Percentiles rank a stretch among this genome's conserved stretches.
Conservation (phyloP, 1,140 invertebrate genomes). For the Protaetia brevitarsis region DNA sequence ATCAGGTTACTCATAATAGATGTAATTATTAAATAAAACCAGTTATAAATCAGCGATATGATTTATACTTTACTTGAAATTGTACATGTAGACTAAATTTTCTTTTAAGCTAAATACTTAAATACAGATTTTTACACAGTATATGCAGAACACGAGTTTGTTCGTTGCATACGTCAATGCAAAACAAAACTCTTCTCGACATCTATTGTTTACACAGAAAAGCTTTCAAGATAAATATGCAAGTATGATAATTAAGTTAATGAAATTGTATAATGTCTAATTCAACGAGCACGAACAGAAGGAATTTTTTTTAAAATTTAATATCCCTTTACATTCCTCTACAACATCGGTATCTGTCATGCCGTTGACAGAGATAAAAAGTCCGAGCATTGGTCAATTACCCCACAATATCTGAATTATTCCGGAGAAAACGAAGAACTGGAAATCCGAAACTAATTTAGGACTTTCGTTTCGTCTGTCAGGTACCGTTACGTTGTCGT, state of each 20-base stretch:
- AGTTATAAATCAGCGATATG: too few relatives aligned
- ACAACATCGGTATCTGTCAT: not conserved
- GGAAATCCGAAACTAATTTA: slow-evolving; percentile 16
- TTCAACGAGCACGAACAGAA: not conserved
- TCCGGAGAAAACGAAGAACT: slow-evolving; percentile 10
- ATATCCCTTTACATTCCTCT: not conserved
- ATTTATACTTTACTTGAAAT: too few relatives aligned
- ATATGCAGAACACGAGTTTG: too few relatives aligned
- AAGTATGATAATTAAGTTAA: not conserved
- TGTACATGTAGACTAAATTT: too few relatives aligned
- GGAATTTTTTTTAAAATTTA: not conserved
- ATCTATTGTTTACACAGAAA: not conserved
- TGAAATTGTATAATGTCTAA: not conserved
- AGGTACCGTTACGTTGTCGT: slow-evolving; percentile 9
- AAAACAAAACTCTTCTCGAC: not conserved
- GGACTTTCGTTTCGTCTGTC: slow-evolving; percentile 2
- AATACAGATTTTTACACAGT: too few relatives aligned
- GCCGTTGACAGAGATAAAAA: not conserved
- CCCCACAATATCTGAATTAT: slow-evolving; percentile 14
- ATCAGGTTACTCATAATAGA: too few relatives aligned
- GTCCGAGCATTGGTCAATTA: slow-evolving; percentile 7
- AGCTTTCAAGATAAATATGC: not conserved
- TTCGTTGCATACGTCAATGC: not conserved
- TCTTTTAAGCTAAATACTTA: too few relatives aligned
- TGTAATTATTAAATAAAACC: too few relatives aligned